Conservation (phyloP, 30 jellyfish, hydroid and myxozoan species). For the Phacellophora camtschatica region DNA sequence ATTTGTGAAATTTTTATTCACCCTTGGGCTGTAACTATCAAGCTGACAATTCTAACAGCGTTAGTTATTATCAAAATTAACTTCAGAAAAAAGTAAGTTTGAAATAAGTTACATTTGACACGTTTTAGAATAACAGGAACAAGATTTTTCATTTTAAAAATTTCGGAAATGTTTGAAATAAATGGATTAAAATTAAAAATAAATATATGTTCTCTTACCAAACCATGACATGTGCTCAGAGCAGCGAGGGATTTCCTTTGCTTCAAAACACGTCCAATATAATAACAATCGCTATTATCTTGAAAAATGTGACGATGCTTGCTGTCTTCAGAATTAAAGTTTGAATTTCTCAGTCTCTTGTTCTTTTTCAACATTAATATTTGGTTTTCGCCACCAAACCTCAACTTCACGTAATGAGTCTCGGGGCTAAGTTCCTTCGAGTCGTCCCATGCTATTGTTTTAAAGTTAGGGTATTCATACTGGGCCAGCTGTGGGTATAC, state of each 20-base stretch:
- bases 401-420: slow-evolving; percentile 41
- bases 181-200: too few species aligned
- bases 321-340: slow-evolving; percentile 57
- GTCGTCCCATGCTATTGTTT: slow-evolving; percentile 52
- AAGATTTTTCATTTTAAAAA: too few species aligned
- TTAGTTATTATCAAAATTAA: too few species aligned
- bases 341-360: slow-evolving; percentile 38
- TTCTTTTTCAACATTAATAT: slow-evolving; percentile 47
- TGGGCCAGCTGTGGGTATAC: slow-evolving; percentile 56
- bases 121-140: too few species aligned
- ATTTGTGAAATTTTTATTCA: too few species aligned
- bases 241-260: slow-evolving; percentile 77
- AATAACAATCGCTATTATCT: slow-evolving; percentile 50
- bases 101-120: too few species aligned
- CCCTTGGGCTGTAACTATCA: too few species aligned
- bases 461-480: slow-evolving; percentile 45
- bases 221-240: slow-evolving; percentile 80
- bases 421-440: slow-evolving; percentile 75
- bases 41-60: too few species aligned
- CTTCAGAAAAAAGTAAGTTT: too few species aligned
- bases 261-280: slow-evolving; percentile 63
- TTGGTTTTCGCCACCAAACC: slow-evolving; percentile 18
- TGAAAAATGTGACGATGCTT: not conserved
- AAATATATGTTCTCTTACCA: slow-evolving; percentile 84
- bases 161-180: too few species aligned